phyloP scores from a whole-genome alignment of 2,113 vertebrate species.

The Hiodon tergisus region DNA sequence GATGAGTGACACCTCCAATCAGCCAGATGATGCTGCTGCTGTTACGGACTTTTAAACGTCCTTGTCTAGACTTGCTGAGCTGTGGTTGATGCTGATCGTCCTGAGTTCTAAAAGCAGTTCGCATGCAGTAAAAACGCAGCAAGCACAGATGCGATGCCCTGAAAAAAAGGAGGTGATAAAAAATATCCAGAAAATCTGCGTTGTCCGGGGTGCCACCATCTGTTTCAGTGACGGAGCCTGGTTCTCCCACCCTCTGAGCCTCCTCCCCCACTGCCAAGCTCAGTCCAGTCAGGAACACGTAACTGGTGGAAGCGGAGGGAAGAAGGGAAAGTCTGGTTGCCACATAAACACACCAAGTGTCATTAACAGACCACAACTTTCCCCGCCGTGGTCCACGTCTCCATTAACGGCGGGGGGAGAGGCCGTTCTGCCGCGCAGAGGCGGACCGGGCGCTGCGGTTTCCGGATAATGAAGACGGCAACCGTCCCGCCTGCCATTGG shows the following conservation, averaged over 20 bases:
- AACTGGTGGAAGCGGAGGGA: background rate
- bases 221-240: no score
- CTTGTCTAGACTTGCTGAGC: background rate
- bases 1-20: slow-evolving; percentile 67
- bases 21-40: slow-evolving; percentile 25
- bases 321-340: background rate
- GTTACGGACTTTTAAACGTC: slow-evolving; percentile 11
- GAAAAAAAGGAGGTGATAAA: no score
- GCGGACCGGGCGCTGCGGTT: slow-evolving; percentile 45
- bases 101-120: no score
- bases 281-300: no score
- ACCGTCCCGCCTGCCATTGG: slow-evolving; percentile 44
- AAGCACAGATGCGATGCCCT: no score
- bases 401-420: slow-evolving; percentile 35
- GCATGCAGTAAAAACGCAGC: no score
- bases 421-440: slow-evolving; percentile 35
- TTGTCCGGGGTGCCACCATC: no score
- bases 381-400: slow-evolving; percentile 31
- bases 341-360: slow-evolving; percentile 31
- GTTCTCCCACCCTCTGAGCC: no score
- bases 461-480: slow-evolving; percentile 48
- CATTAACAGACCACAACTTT: slow-evolving; percentile 44
- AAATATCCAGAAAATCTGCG: no score
- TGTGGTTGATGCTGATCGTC: no score
- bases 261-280: no score